phyloP scores from a whole-genome alignment of 2,888 invertebrate genomes.

The Tenthredo notha region DNA sequence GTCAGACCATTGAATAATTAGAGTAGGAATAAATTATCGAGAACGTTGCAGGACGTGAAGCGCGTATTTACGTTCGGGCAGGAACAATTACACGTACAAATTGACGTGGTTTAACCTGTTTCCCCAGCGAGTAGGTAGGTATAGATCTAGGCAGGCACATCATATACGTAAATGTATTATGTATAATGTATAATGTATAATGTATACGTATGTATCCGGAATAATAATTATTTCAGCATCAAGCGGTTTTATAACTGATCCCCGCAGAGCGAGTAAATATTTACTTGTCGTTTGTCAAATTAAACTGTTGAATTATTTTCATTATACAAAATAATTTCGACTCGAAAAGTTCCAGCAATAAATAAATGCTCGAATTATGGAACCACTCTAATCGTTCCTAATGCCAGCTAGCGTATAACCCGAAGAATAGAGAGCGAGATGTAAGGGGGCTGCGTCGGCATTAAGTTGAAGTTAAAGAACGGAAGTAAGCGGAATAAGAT shows the following conservation, averaged over 20 bases:
- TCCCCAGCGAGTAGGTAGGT: neutral
- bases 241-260: neutral
- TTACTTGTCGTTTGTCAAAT: constrained; percentile 8
- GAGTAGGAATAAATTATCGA: neutral
- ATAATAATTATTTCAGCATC: constrained; percentile 16
- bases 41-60: neutral
- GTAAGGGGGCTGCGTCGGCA: neutral
- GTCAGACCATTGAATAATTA: neutral
- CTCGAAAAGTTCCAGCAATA: neutral
- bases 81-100: constrained; percentile 21
- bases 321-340: neutral
- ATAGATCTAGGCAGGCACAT: neutral
- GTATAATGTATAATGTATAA: neutral
- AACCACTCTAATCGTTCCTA: no score
- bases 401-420: no score
- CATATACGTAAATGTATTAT: neutral
- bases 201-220: neutral
- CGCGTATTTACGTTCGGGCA: neutral
- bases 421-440: neutral
- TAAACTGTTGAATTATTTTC: neutral
- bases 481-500: constrained; percentile 26
- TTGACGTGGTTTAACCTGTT: constrained; percentile 8
- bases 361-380: neutral
- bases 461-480: constrained; percentile 13
- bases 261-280: neutral